phyloP scores from a whole-genome alignment of 2,888 invertebrate species.

The Diloba caeruleocephala region DNA sequence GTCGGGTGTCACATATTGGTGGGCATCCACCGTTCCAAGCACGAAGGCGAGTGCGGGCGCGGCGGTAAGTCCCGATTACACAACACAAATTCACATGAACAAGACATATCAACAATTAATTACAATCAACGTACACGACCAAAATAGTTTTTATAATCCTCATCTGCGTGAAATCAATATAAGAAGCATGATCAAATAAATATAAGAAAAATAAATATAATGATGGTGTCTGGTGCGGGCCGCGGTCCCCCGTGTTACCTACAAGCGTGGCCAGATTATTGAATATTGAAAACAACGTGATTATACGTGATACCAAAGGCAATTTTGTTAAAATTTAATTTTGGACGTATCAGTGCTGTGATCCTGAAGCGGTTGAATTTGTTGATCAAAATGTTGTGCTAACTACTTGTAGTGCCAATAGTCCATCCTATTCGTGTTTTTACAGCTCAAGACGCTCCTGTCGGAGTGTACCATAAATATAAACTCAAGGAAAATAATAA shows the following conservation, averaged over 20 bases:
- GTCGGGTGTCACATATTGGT: conserved; percentile 80
- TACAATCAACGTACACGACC: conserved; percentile 85
- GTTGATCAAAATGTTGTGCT: conserved; percentile 67
- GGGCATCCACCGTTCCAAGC: conserved; percentile 81
- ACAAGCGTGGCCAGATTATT: conserved; percentile 49
- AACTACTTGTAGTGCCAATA: conserved; percentile 73
- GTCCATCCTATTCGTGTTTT: conserved; percentile 69
- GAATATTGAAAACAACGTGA: conserved; percentile 32
- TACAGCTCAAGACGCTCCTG: conserved; percentile 57
- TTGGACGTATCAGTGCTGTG: conserved; percentile 59
- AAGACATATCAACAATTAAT: conserved; percentile 82
- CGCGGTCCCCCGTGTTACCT: conserved; percentile 65
- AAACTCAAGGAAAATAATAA: conserved; percentile 46
- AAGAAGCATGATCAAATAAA: conserved; percentile 80
- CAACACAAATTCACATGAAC: conserved; percentile 89
- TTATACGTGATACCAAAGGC: conserved; percentile 26
- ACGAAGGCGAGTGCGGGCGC: conserved; percentile 86
- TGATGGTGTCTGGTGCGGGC: conserved; percentile 75
- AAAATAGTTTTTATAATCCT: conserved; percentile 86
- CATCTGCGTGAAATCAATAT: conserved; percentile 75
- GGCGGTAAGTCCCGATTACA: conserved; percentile 80
- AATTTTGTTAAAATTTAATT: conserved; percentile 42
- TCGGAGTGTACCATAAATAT: conserved; percentile 36
- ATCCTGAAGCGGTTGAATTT: conserved; percentile 66
- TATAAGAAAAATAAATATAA: conserved; percentile 67